phyloP scores from a whole-genome alignment of 2,797 vertebrate species.

The Pyrocephalus nanus region DNA sequence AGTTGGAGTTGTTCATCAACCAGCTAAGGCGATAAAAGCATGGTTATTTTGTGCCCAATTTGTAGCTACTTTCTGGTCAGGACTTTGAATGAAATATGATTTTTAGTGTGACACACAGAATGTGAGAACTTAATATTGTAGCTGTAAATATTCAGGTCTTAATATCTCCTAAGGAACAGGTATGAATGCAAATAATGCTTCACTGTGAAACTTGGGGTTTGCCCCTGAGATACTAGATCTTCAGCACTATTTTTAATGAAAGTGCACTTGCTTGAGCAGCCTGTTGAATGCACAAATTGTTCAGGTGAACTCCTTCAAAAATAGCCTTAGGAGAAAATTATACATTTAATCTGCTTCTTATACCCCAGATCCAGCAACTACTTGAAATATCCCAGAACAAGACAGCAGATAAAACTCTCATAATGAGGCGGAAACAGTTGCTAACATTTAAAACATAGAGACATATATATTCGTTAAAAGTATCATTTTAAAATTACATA shows the following conservation, averaged over 20 bases:
- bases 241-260: neutral
- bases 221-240: neutral
- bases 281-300: neutral
- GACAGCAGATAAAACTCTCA: neutral
- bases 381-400: neutral
- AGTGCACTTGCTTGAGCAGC: neutral
- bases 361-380: neutral
- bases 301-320: neutral
- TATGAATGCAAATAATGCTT: neutral
- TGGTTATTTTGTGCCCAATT: accelerated
- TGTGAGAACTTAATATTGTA: neutral
- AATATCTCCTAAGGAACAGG: neutral
- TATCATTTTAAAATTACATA: neutral
- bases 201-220: neutral
- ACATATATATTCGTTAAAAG: neutral
- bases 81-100: neutral
- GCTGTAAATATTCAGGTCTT: neutral
- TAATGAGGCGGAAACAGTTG: neutral
- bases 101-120: neutral
- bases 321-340: neutral
- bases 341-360: neutral
- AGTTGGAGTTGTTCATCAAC: neutral
- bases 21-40: neutral
- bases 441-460: neutral
- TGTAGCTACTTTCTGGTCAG: neutral